Base-by-base conservation (phyloP, 2,888 invertebrate genomes). In the Oligia fasciuncula region DNA sequence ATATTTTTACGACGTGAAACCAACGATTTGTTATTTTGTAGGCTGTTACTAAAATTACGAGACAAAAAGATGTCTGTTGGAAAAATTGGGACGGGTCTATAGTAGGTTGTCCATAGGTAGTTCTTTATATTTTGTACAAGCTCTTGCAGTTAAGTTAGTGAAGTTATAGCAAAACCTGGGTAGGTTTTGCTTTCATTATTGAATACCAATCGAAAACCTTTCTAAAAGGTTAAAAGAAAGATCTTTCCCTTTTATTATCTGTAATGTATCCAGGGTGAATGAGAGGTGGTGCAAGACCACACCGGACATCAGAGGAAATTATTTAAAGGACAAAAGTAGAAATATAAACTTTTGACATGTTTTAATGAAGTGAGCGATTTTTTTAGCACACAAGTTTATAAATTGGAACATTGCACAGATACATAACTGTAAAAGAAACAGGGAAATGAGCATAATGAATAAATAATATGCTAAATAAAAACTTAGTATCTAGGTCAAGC, bases 381-480 rank as follows among this genome's bases (percentile, higher is more conserved):
- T 40, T 76, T 60, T 51, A 43, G 54, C 54, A 80, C 62, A 40
- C n/a, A 68, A 54, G 23, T 57, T 6, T 60, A 67, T 23, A 4
- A 51, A 68, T 19, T 49, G 13, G 40, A 54, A 75, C 66, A 73
- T 63, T 60, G 29, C 46, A 5, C 23, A 66, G 13, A 19, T 72
- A 73, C 43, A 72, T 54, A 74, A 76, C 23, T 43, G 29, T 54
- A 13, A 66, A 62, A 73, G 19, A 77, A 49, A 63, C 17, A 63
- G 60, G 63, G 73, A 69, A 62, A 51, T 29, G 29, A 68, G n/a
- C 71, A 62, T 63, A 85, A 63, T 72, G 9, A 73, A 51, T 6
- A 43, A 77, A 84, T 40, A 73, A 76, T 57, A 29, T 60, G 75
- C 73, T 51, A 67, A 80, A 81, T 60, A 65, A 67, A 83, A 19